Conservation (phyloP, 2,797 vertebrate species). For the Lemur catta region DNA sequence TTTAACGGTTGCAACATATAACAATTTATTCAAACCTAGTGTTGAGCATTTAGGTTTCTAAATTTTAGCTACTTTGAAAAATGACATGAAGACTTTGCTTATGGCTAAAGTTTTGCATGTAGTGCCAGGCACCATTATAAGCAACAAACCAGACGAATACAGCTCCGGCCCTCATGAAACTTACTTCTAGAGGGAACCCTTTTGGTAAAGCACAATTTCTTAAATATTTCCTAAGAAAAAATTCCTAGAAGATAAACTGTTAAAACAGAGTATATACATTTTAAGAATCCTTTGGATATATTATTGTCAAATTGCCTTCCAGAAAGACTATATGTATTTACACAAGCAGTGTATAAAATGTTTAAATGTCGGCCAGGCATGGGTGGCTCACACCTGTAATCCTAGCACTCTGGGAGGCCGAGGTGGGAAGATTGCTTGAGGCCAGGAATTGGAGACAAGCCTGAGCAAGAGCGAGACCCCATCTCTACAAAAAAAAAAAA, state of each 20-base stretch:
- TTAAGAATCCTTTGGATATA: neutral
- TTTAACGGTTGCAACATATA: neutral
- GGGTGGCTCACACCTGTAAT: no score
- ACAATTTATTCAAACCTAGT: neutral
- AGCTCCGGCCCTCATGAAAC: neutral
- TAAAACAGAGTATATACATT: neutral
- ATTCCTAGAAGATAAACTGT: neutral
- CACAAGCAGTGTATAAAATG: neutral
- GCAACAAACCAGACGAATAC: neutral
- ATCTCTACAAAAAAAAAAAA: no score
- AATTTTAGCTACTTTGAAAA: neutral
- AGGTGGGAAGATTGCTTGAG: no score
- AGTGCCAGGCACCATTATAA: neutral
- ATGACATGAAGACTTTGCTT: neutral
- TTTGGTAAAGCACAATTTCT: neutral
- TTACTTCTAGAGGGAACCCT: neutral
- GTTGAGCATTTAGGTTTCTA: neutral
- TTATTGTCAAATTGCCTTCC: neutral
- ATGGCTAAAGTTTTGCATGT: neutral
- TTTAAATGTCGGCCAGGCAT: neutral
- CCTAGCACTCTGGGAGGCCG: no score
- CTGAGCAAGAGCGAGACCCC: no score
- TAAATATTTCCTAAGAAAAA: neutral
- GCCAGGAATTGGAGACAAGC: no score
- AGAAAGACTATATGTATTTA: conserved; percentile 21